phyloP scores from a whole-genome alignment of 1,140 invertebrate genomes.

The Phymorhynchus buccinoides region DNA sequence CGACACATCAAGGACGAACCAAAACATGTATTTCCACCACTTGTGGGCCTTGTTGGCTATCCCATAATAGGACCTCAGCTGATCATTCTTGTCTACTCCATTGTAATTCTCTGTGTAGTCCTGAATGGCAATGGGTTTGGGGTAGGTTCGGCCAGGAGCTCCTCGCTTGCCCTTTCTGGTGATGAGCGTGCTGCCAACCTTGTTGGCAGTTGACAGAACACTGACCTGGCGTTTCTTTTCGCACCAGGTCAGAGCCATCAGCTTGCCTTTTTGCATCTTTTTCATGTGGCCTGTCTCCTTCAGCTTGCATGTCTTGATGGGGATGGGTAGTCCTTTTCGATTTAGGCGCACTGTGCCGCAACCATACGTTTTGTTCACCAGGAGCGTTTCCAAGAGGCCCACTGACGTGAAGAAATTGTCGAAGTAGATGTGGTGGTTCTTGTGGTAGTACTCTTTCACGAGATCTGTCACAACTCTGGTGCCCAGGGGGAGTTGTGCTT shows the following conservation, averaged over 20 bases:
- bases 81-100: conserved; percentile 15
- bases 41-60: background rate
- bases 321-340: background rate
- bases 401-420: conserved; percentile 49
- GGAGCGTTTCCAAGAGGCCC: conserved; percentile 32
- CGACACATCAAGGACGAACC: background rate
- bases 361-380: conserved; percentile 13
- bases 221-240: background rate
- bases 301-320: background rate
- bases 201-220: conserved; percentile 1
- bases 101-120: conserved; percentile 19
- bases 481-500: background rate
- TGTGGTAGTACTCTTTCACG: background rate
- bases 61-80: conserved; percentile 5
- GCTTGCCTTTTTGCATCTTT: background rate
- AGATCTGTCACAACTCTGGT: conserved; percentile 37
- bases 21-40: conserved; percentile 17
- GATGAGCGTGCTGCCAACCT: background rate
- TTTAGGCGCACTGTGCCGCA: background rate
- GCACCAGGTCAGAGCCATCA: background rate
- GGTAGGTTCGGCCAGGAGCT: background rate
- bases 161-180: background rate
- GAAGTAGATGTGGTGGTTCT: conserved; percentile 43
- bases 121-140: background rate
- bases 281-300: background rate